Conservation (phyloP, 2,888 invertebrate genomes). For the Apamea monoglypha region DNA sequence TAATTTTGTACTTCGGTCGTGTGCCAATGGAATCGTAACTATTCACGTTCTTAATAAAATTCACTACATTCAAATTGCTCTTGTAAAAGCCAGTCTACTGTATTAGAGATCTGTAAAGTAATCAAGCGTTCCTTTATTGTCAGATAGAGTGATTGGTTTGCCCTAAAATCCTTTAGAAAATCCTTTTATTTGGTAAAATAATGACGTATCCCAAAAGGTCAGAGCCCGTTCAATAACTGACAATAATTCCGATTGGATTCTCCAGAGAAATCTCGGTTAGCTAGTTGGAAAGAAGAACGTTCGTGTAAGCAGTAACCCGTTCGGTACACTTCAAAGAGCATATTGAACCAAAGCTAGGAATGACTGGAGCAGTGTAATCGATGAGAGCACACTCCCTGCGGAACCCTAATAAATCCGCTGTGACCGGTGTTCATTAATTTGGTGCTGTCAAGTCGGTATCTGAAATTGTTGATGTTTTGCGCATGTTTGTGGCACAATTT, state of each 20-base stretch:
- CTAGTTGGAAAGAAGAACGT: slow-evolving; percentile 53
- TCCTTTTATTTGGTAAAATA: slow-evolving; percentile 46
- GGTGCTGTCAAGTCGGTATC: slow-evolving; percentile 84
- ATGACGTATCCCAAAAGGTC: slow-evolving; percentile 42
- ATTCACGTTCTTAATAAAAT: slow-evolving; percentile 58
- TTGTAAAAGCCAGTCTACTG: slow-evolving; percentile 31
- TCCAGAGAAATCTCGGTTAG: slow-evolving; percentile 58
- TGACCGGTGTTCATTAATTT: slow-evolving; percentile 87
- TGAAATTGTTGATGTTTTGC: slow-evolving; percentile 88
- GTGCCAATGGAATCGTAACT: slow-evolving; percentile 53
- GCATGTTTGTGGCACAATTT: slow-evolving; percentile 83
- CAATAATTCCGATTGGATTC: slow-evolving; percentile 57
- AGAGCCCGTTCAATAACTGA: slow-evolving; percentile 43
- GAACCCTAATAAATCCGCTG: slow-evolving; percentile 85
- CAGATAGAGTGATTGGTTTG: slow-evolving; percentile 31
- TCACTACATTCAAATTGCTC: slow-evolving; percentile 42
- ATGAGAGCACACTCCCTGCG: slow-evolving; percentile 72
- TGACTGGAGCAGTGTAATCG: slow-evolving; percentile 72
- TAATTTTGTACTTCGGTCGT: slow-evolving; percentile 64
- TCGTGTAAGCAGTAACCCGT: slow-evolving; percentile 61
- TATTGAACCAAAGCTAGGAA: slow-evolving; percentile 67
- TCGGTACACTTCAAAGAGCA: slow-evolving; percentile 64
- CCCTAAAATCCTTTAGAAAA: slow-evolving; percentile 28
- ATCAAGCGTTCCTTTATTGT: slow-evolving; percentile 36
- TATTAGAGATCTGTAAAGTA: slow-evolving; percentile 35